phyloP scores from a whole-genome alignment of 2,797 vertebrate species.

The Lacerta agilis region DNA sequence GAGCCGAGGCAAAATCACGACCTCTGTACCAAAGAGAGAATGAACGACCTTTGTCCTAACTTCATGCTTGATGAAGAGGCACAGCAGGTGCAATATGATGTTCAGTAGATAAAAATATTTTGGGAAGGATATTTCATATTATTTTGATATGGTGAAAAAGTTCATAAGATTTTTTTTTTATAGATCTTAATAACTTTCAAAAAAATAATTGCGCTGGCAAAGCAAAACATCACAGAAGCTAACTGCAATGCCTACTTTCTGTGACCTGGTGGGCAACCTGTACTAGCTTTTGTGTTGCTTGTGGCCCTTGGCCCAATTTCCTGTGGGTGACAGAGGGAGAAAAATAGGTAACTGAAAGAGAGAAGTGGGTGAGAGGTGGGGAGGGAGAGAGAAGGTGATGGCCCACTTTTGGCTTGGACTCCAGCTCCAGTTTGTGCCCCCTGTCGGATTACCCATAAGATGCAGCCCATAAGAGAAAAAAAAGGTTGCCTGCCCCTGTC shows the following conservation, averaged over 20 bases:
- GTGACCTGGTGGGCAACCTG: not conserved
- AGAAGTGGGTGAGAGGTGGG: too few species aligned
- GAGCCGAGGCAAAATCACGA: slow-evolving; percentile 41
- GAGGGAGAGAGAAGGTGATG: too few species aligned
- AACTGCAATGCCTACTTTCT: not conserved
- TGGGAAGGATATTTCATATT: slow-evolving; percentile 29
- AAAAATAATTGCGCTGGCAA: not conserved
- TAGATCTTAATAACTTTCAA: not conserved
- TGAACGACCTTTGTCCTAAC: slow-evolving; percentile 36
- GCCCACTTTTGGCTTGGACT: too few species aligned
- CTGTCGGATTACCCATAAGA: too few species aligned
- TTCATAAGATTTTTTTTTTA: not conserved
- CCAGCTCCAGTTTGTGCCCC: too few species aligned
- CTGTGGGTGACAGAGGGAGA: too few species aligned
- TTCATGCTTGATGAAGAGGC: slow-evolving; percentile 43
- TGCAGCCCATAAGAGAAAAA: too few species aligned
- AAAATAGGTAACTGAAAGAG: too few species aligned
- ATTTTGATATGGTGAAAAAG: not conserved
- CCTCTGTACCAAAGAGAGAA: slow-evolving; percentile 2
- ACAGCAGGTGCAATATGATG: slow-evolving; percentile 7
- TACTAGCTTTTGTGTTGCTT: too few species aligned
- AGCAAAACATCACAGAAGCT: not conserved
- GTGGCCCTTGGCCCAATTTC: too few species aligned
- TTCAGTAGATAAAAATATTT: slow-evolving; percentile 35
- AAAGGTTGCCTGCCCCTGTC: too few species aligned